Evolutionary conservation across 2,888 invertebrate species (phyloP).

Genomic region (Podotricha telesiphe): DNA sequence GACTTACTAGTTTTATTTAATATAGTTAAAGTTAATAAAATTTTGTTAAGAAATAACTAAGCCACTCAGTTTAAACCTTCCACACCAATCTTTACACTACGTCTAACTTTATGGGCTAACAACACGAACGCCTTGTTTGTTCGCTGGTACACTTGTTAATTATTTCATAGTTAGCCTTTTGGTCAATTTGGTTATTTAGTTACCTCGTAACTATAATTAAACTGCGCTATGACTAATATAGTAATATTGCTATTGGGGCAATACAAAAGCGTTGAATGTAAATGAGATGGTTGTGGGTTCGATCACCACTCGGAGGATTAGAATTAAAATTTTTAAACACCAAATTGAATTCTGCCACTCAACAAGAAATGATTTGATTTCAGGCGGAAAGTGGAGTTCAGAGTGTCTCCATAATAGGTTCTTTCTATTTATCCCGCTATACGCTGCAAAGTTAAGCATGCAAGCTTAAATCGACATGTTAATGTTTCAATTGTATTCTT

Average conservation of each 20-base stretch:
- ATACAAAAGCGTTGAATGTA: background rate
- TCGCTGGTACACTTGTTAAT: constrained; percentile 30
- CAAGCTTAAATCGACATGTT: too few species aligned
- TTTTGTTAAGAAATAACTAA: constrained; percentile 22
- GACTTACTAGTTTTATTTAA: too few species aligned
- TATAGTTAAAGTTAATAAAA: background rate
- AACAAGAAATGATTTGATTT: too few species aligned
- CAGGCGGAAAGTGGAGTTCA: too few species aligned
- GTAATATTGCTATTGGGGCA: background rate
- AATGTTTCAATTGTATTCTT: too few species aligned
- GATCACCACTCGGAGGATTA: background rate
- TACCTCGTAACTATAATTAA: background rate
- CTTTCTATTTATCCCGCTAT: too few species aligned
- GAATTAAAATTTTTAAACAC: too few species aligned
- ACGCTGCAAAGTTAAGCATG: too few species aligned
- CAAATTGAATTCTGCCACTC: too few species aligned
- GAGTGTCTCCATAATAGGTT: too few species aligned
- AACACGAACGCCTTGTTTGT: constrained; percentile 46
- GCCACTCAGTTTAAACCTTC: constrained; percentile 33
- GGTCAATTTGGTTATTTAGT: constrained; percentile 14
- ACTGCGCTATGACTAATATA: background rate
- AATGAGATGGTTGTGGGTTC: background rate
- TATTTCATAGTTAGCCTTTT: constrained; percentile 32
- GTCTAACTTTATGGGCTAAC: constrained; percentile 45
- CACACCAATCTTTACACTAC: constrained; percentile 42